These are phyloP conservation scores for Margarornis squamiger DNA, from an alignment of 2,797 vertebrate genomes.

Conservation along the genomic window DNA sequence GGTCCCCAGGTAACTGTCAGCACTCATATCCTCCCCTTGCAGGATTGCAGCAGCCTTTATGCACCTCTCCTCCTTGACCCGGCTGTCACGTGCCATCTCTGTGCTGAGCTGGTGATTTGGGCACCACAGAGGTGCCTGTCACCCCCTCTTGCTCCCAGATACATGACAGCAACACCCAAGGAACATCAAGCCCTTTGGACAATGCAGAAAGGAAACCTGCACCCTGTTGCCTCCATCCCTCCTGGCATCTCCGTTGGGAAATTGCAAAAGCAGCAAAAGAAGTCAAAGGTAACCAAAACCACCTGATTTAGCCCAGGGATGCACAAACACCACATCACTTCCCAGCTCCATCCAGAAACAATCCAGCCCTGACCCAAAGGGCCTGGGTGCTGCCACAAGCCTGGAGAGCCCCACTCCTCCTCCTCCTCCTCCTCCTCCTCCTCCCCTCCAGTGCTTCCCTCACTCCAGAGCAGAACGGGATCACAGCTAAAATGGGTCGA, in stretches of 20 bases:
- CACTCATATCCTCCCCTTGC: background rate
- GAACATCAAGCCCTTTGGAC: background rate
- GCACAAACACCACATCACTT: background rate
- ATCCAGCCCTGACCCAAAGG: rapidly evolving
- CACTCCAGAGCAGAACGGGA: rapidly evolving
- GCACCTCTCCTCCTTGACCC: conserved; percentile 58
- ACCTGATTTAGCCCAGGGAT: background rate
- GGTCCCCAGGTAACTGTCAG: conserved; percentile 70
- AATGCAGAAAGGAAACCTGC: background rate
- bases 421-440: background rate
- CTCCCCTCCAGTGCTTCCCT: background rate
- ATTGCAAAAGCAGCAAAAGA: rapidly evolving
- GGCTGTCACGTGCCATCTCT: background rate
- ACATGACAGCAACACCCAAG: background rate
- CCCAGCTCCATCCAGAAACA: background rate
- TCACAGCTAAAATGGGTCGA: background rate
- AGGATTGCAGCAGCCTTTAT: conserved; percentile 36
- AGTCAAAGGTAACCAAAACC: rapidly evolving
- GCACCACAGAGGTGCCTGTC: background rate
- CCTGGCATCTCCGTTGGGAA: rapidly evolving
- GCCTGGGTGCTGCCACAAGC: background rate
- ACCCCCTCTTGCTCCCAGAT: background rate
- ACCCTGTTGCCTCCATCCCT: background rate
- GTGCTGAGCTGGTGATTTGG: background rate
- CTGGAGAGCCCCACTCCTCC: rapidly evolving